Evolutionary conservation across 1,140 invertebrate genomes (phyloP), one percentile per base, ranked within the genome.

Genomic region (Bombus picipes): DNA sequence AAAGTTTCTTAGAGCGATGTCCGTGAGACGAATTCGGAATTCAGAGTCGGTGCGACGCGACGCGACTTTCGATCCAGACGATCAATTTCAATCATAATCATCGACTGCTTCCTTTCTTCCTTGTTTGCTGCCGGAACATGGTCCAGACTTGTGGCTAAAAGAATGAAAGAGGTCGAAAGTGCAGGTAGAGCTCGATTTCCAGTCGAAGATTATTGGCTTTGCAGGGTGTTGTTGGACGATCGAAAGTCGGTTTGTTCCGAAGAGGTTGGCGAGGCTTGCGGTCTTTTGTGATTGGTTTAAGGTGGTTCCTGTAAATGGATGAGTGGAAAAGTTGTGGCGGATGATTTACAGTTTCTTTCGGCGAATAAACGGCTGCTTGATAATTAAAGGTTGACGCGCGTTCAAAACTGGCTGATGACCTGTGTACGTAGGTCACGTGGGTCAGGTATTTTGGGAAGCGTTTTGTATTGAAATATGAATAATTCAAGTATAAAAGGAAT

Each of bases 51-150:
- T 9, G 57, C 25, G 65, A 66, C 72, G 53, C 39, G 39, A 79
- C 41, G 70, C 80, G 81, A 47, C 72, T 75, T 37, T 1, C 81
- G 72, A 82, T 47, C 18, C 57, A 13, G 28, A 2, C 72, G 32
- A 34, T 76, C 37, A 62, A 32, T 82, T 76, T 65, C 81, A 43
- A 82, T 82, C 80, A 47, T 82, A 82, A 82, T 82, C 57, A 72
- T 28, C 15, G 2, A 1, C 25, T 66, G 39, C 28, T 9, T 12
- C 39, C 13, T 41, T 53, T 18, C 32, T 9, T 8, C 22, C 15
- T 74, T 34, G 41, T 79, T 79, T 34, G 77, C 62, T 13, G n/a
- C 1, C 22, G 32, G 25, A 18, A 62, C 9, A 22, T 41, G 37
- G 8, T 10, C 18, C 34, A 9, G 9, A 8, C 22, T 68, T 25